Evolutionary conservation across 2,888 invertebrate genomes (phyloP), one percentile per base, ranked within the genome.

Genomic region (Iphiclides podalirius): DNA sequence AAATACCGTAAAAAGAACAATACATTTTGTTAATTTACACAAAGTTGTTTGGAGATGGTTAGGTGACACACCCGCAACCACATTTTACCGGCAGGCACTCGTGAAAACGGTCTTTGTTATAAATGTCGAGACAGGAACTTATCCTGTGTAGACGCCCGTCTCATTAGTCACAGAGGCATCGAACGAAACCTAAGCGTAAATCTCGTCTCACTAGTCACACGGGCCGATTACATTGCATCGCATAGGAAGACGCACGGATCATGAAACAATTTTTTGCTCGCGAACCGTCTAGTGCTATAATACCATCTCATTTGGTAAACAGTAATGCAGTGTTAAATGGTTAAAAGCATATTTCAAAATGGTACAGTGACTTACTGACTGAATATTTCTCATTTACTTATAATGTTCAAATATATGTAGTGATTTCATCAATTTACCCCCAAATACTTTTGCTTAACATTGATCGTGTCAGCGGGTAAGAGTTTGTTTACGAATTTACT

Each of bases 31-130:
- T 43, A 31, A 2, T 31, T 43, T 31, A 20, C 11, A 38, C 33
- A 34, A 43, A 17, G 15, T 33, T 33, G 42, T 23, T 15, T 37
- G 9, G 4, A 38, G 33, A 44, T 39, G 39, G 35, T 2, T 26
- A 39, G 13, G 35, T 50, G 50, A 50, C 44, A 53, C 52, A 60
- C 53, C 41, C 55, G 54, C 57, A 63, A 66, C 66, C 66, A 66
- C 64, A 64, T 40, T 60, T 62, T 59, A 61, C 56, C 59, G 28
- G 35, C 28, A 37, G 42, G 38, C 43, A 33, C 43, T 38, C 34
- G 15, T 43, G 38, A 49, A 43, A 38, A 49, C 34, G 33, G 38
- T 20, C 38, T 49, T 43, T 49, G 42, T 49, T 43, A 43, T 43
- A 49, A 49, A 41, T 34, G 48, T 43, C 38, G 38, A 20, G 43